Percentiles rank a stretch among this genome's conserved stretches.
Conservation (phyloP, 1,140 invertebrate species). For the Drosophila eugracilis region DNA sequence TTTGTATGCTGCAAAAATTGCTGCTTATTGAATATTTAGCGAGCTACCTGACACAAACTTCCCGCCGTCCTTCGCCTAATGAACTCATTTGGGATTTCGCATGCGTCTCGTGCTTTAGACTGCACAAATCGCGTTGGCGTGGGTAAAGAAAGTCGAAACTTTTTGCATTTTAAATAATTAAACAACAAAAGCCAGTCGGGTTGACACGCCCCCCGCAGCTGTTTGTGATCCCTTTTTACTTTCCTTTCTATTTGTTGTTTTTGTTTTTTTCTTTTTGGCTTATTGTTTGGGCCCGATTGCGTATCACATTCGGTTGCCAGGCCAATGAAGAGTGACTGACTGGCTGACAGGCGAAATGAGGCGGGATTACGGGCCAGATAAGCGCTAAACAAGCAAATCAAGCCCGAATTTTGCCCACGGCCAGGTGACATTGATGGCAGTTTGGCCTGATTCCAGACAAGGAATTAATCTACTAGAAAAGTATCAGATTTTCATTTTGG, state of each 20-base stretch:
- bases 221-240: slow-evolving; percentile 10
- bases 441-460: slow-evolving; percentile 1
- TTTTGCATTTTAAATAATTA: slow-evolving; percentile 81
- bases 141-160: slow-evolving; percentile 32
- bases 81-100: slow-evolving; percentile 79
- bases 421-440: slow-evolving; percentile 4
- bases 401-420: slow-evolving; percentile 46
- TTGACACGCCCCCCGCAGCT: slow-evolving; percentile 7
- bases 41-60: slow-evolving; percentile 31
- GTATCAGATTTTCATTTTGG: background rate
- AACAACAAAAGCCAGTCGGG: slow-evolving; percentile 36
- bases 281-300: slow-evolving; percentile 14
- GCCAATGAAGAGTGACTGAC: slow-evolving; percentile 59
- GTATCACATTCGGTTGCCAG: slow-evolving; percentile 42
- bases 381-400: slow-evolving; percentile 73
- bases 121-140: slow-evolving; percentile 21
- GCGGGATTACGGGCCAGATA: slow-evolving; percentile 63
- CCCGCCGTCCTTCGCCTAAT: slow-evolving; percentile 44
- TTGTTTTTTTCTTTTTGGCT: slow-evolving; percentile 5
- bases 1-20: slow-evolving; percentile 83
- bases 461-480: background rate
- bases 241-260: background rate
- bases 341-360: slow-evolving; percentile 36
- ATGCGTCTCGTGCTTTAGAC: slow-evolving; percentile 58
- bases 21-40: slow-evolving; percentile 83